Evolutionary conservation across 2,797 vertebrate species (phyloP).

Genomic region (Rhodeus uyekii): DNA sequence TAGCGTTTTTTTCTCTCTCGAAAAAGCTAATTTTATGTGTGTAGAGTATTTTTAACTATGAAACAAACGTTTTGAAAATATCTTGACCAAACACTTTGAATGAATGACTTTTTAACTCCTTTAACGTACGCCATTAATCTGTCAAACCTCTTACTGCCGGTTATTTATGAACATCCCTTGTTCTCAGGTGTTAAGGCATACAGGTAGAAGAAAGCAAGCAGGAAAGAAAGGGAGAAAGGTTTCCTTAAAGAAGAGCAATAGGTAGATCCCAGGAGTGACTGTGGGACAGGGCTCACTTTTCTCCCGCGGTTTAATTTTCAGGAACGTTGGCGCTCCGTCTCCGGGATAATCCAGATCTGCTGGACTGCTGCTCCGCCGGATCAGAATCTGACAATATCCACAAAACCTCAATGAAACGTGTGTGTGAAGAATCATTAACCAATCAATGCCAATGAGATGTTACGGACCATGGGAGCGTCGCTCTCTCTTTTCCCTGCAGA

Average conservation of each 20-base stretch:
- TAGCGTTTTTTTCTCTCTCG: no score
- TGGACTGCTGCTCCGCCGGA: slow-evolving; percentile 84
- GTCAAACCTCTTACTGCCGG: neutral
- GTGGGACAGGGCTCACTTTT: slow-evolving; percentile 80
- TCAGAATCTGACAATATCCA: slow-evolving; percentile 73
- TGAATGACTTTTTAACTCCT: neutral
- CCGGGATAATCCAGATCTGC: slow-evolving; percentile 81
- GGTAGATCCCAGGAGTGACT: neutral
- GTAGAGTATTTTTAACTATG: neutral
- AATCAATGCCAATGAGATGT: neutral
- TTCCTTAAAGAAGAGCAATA: neutral
- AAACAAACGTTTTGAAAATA: neutral
- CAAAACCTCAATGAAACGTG: neutral
- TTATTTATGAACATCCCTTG: neutral
- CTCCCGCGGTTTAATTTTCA: slow-evolving; percentile 76
- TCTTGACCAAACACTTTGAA: neutral
- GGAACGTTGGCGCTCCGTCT: slow-evolving; percentile 70
- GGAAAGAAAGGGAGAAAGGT: neutral
- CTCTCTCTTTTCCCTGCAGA: slow-evolving; percentile 71
- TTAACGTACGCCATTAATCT: neutral
- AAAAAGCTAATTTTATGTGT: neutral
- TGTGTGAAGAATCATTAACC: neutral
- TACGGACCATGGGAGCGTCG: slow-evolving; percentile 84
- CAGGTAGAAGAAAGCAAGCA: neutral
- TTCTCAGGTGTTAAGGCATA: neutral